Conservation (phyloP, 2,888 invertebrate genomes). For the Orchesellides sinensis region DNA sequence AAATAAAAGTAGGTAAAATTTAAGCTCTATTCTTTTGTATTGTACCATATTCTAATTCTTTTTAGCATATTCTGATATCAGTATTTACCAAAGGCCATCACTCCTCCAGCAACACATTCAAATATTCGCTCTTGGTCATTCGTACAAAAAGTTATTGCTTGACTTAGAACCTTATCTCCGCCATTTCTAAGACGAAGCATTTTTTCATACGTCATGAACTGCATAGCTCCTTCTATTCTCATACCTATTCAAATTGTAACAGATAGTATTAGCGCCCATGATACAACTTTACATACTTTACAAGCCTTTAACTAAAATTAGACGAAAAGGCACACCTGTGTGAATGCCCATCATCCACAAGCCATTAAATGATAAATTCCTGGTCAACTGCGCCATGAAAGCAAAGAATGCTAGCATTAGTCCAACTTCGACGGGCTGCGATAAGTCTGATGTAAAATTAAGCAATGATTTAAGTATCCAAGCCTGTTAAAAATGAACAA, state of each 20-base stretch:
- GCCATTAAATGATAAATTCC: slow-evolving; percentile 76
- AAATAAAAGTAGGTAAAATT: slow-evolving; percentile 47
- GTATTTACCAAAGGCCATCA: slow-evolving; percentile 75
- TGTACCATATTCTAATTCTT: too few relatives aligned
- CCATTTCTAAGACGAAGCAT: slow-evolving; percentile 76
- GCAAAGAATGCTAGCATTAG: slow-evolving; percentile 75
- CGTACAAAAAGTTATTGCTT: slow-evolving; percentile 77
- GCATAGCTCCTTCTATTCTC: slow-evolving; percentile 75
- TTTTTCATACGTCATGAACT: slow-evolving; percentile 77
- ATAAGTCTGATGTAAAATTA: slow-evolving; percentile 72
- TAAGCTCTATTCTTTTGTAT: too few relatives aligned
- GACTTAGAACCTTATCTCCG: slow-evolving; percentile 77
- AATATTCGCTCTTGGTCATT: slow-evolving; percentile 77
- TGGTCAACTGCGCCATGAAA: slow-evolving; percentile 75
- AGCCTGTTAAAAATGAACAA: slow-evolving; percentile 45
- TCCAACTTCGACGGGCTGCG: slow-evolving; percentile 74
- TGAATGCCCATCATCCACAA: slow-evolving; percentile 76
- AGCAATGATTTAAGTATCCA: slow-evolving; percentile 69
- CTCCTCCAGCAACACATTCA: slow-evolving; percentile 77
- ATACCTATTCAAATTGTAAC: slow-evolving; percentile 64
- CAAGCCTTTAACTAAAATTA: not conserved
- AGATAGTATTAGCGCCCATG: not conserved
- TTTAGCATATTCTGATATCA: not conserved
- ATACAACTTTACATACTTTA: not conserved
- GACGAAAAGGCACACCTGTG: slow-evolving; percentile 70